Evolutionary conservation across 2,888 invertebrate genomes (phyloP).

Genomic region (Cephonodes hylas): DNA sequence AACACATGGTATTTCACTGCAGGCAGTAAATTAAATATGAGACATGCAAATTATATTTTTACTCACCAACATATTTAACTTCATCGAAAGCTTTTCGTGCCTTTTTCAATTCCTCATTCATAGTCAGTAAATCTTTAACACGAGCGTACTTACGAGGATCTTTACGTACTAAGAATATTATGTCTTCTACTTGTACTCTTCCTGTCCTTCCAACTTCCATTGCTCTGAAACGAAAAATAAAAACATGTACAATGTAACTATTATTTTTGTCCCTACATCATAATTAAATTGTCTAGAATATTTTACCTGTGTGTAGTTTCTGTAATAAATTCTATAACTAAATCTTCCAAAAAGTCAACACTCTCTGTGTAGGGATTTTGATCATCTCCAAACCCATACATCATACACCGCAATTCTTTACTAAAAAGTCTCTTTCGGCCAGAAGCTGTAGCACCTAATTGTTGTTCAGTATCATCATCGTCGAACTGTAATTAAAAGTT

Average conservation of each 20-base stretch:
- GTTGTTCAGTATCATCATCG: slow-evolving; percentile 87
- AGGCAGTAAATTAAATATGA: neutral
- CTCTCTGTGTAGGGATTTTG: slow-evolving; percentile 99
- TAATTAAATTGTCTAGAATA: too few species aligned
- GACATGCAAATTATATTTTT: neutral
- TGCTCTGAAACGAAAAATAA: slow-evolving; percentile 82
- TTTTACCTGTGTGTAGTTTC: slow-evolving; percentile 92
- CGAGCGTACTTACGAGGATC: slow-evolving; percentile 98
- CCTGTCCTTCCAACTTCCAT: slow-evolving; percentile 99
- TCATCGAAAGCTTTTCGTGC: slow-evolving; percentile 99
- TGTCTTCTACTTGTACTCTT: slow-evolving; percentile 98
- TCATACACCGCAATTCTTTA: slow-evolving; percentile 97
- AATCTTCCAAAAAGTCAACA: slow-evolving; percentile 97
- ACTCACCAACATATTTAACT: slow-evolving; percentile 95
- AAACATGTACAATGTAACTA: too few species aligned
- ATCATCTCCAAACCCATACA: slow-evolving; percentile 99
- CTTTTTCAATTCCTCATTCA: slow-evolving; percentile 99
- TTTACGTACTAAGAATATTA: slow-evolving; percentile 96
- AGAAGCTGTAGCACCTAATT: slow-evolving; percentile 84
- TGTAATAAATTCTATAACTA: slow-evolving; percentile 98
- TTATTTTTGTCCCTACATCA: too few species aligned
- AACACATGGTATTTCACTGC: slow-evolving; percentile 2
- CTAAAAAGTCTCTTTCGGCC: slow-evolving; percentile 93
- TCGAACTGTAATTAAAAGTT: slow-evolving; percentile 64
- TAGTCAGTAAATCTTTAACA: slow-evolving; percentile 96